These are phyloP conservation scores for Fundulus diaphanus DNA, from an alignment of 2,797 vertebrate genomes.

Conservation along the genomic window DNA sequence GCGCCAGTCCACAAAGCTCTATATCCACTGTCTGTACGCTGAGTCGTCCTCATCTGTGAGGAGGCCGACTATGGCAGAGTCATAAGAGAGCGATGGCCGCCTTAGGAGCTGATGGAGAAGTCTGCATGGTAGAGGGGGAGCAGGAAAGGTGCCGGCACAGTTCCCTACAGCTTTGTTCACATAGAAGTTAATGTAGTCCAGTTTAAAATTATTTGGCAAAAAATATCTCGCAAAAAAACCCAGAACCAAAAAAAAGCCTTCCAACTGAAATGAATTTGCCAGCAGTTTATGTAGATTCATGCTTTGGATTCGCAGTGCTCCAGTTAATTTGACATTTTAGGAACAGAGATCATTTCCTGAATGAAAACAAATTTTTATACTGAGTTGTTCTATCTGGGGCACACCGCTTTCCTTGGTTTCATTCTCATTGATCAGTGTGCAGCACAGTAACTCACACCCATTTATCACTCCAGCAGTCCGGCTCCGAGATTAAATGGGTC, in stretches of 20 bases:
- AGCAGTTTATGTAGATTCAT: not conserved
- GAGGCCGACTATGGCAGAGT: too few species aligned
- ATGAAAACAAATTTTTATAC: not conserved
- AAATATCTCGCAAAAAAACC: not conserved
- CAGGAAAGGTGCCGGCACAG: too few species aligned
- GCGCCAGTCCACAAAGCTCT: too few species aligned
- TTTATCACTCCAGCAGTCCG: conserved; percentile 83
- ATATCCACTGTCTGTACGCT: too few species aligned
- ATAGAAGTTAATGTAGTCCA: too few species aligned
- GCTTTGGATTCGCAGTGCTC: not conserved
- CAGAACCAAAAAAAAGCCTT: not conserved
- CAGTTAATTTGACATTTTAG: not conserved
- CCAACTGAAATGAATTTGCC: too few species aligned
- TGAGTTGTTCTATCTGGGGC: not conserved
- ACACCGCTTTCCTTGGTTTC: not conserved
- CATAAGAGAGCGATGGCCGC: too few species aligned
- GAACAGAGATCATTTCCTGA: not conserved
- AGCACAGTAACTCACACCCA: not conserved
- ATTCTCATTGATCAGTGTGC: conserved; percentile 1
- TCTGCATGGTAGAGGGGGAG: too few species aligned
- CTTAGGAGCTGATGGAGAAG: too few species aligned
- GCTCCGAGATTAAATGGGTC: conserved; percentile 95
- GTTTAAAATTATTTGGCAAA: not conserved
- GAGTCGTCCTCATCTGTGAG: too few species aligned
- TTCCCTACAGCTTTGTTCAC: too few species aligned